Base-by-base conservation (phyloP, 2,888 invertebrate genomes). In the Hypselothyrea guttata region DNA sequence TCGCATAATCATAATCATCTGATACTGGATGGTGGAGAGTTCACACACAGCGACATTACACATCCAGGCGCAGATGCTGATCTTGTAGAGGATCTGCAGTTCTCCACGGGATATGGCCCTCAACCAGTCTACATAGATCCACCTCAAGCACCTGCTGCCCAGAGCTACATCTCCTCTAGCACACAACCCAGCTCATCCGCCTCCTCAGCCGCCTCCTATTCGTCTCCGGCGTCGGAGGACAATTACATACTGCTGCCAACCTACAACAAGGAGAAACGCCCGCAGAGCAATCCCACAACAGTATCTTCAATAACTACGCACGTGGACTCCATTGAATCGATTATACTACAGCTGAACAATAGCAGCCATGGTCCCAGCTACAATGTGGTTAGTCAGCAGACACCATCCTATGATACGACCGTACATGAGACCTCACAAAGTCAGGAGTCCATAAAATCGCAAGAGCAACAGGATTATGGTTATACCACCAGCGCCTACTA, bases 1-100 rank as follows among this genome's bases (percentile, higher is more conserved):
- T 15, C 58, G n/a, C 87, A 86, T 41, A 66, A 86, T 42, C 84
- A 87, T 52, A 84, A 86, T 64, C 82, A 85, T 30, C 35, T 88
- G 5, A 53, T 85, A 7, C 58, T 88, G n/a, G 85, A 84, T 31
- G 83, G 76, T 7, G 91, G 91, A 56, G 91, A 92, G 62, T 91
- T 89, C 51, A 91, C 89, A 5, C 92, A 92, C 45, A 93, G 93
- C 70, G 91, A 91, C 27, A 93, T 93, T 31, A 91, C 92, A 5
- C 92, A 93, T 75, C 91, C 91, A 1, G 90, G 91, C 0, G 92
- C 94, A 8, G 94, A 94, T 56, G 93, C 94, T 0, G 91, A 93
- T 49, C 84, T 94, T 0, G 88, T 93, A 1, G 92, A 93, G 72
- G 93, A 93, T 44, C 45, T 88, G 35, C 88, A 90, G 27, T 89